These are phyloP conservation scores for Oscheius sp. DNA, from an alignment of 2,888 invertebrate species.

Conservation along the genomic window DNA sequence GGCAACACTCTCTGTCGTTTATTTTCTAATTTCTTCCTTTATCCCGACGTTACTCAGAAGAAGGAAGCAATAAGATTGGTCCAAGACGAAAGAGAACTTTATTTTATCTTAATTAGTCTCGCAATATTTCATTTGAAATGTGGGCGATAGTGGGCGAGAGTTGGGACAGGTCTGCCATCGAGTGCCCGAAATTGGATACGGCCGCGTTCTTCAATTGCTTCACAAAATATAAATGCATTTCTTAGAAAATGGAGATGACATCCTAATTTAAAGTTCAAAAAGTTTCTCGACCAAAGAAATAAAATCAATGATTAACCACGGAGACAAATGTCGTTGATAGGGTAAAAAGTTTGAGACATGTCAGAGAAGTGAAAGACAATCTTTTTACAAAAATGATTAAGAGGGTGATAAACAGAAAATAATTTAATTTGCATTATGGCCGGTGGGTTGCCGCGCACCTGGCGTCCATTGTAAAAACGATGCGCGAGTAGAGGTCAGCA, in stretches of 20 bases:
- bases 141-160: slow-evolving; percentile 34
- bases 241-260: slow-evolving; percentile 10
- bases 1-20: not conserved
- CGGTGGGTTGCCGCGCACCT: slow-evolving; percentile 4
- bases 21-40: not conserved
- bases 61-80: too few species aligned
- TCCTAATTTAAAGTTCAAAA: not conserved
- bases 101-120: not conserved
- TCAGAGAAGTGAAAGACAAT: slow-evolving; percentile 1
- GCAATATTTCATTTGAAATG: not conserved
- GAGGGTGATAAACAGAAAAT: too few species aligned
- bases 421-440: not conserved
- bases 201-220: slow-evolving; percentile 38
- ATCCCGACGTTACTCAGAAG: too few species aligned
- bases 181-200: slow-evolving; percentile 37
- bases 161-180: slow-evolving; percentile 37
- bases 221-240: slow-evolving; percentile 34
- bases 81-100: too few species aligned
- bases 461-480: slow-evolving; percentile 16
- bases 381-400: slow-evolving; percentile 10
- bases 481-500: slow-evolving; percentile 1
- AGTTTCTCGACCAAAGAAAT: too few species aligned
- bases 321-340: too few species aligned
- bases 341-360: not conserved
- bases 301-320: too few species aligned